Percentiles rank a stretch among this genome's conserved stretches.
phyloP scores from a whole-genome alignment of 2,888 invertebrate species.

The Ormia ochracea region DNA sequence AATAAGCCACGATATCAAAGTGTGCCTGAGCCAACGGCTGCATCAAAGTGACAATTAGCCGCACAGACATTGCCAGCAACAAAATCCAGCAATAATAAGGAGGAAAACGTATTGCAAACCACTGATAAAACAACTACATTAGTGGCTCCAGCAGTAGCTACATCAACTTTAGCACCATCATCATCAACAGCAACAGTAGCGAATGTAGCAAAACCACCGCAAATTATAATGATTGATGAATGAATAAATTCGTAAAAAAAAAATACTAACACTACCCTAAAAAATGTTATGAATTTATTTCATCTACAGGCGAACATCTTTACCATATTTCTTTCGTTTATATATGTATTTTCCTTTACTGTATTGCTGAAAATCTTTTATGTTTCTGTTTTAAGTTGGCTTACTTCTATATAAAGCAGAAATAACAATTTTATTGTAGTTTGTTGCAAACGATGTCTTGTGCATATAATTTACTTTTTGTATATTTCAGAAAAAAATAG shows the following conservation, averaged over 20 bases:
- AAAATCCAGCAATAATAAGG: slow-evolving; percentile 62
- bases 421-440: slow-evolving; percentile 50
- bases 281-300: slow-evolving; percentile 39
- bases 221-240: slow-evolving; percentile 75
- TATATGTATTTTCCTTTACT: slow-evolving; percentile 27
- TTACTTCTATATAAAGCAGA: slow-evolving; percentile 20
- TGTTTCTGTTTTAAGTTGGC: slow-evolving; percentile 24
- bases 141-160: slow-evolving; percentile 64
- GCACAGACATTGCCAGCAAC: slow-evolving; percentile 75
- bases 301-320: background rate
- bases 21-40: slow-evolving; percentile 73
- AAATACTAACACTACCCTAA: slow-evolving; percentile 44
- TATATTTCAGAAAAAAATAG: slow-evolving; percentile 2
- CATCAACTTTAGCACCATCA: slow-evolving; percentile 66
- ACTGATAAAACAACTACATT: slow-evolving; percentile 62
- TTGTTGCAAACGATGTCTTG: slow-evolving; percentile 72
- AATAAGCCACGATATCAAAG: slow-evolving; percentile 97
- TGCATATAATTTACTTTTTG: slow-evolving; percentile 67
- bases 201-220: slow-evolving; percentile 74
- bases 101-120: slow-evolving; percentile 60
- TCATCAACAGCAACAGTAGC: slow-evolving; percentile 62
- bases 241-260: slow-evolving; percentile 60
- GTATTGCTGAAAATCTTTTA: slow-evolving; percentile 33
- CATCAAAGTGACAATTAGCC: slow-evolving; percentile 78
- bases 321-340: slow-evolving; percentile 7